These are phyloP conservation scores for Zophobas morio DNA, from an alignment of 1,140 invertebrate species.

Conservation along the genomic window DNA sequence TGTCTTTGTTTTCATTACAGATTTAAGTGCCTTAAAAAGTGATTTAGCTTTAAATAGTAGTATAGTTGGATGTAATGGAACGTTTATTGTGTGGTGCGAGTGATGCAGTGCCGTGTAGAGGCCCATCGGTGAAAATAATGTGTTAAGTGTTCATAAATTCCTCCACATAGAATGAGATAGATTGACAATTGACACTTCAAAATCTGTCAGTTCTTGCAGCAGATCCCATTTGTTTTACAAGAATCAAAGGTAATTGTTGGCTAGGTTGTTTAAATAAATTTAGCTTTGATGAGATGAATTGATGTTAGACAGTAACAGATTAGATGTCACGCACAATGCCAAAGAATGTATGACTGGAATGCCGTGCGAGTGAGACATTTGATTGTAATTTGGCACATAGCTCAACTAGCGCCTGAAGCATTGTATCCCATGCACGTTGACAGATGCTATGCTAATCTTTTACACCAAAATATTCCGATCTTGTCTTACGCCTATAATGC, in stretches of 20 bases:
- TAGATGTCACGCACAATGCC: conserved; percentile 56
- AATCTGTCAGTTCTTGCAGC: conserved; percentile 63
- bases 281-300: conserved; percentile 56
- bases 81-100: conserved; percentile 41
- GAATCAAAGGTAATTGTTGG: conserved; percentile 61
- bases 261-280: conserved; percentile 55
- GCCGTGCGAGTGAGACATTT: conserved; percentile 62
- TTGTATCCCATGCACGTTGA: conserved; percentile 55
- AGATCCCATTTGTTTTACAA: conserved; percentile 62
- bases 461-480: conserved; percentile 10
- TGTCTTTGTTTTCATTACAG: conserved; percentile 67
- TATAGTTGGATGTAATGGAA: conserved; percentile 21
- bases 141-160: conserved; percentile 61
- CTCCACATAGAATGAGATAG: conserved; percentile 62
- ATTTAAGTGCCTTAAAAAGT: conserved; percentile 56
- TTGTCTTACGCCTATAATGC: conserved; percentile 9
- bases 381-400: conserved; percentile 66
- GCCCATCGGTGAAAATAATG: conserved; percentile 47
- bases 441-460: conserved; percentile 45
- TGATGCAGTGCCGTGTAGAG: conserved; percentile 29
- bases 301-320: conserved; percentile 49
- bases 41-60: conserved; percentile 39
- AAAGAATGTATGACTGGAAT: conserved; percentile 64
- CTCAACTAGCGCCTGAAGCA: conserved; percentile 57
- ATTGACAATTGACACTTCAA: conserved; percentile 62